Evolutionary conservation across 2,888 invertebrate species (phyloP).

Genomic region (Tipula confusa): DNA sequence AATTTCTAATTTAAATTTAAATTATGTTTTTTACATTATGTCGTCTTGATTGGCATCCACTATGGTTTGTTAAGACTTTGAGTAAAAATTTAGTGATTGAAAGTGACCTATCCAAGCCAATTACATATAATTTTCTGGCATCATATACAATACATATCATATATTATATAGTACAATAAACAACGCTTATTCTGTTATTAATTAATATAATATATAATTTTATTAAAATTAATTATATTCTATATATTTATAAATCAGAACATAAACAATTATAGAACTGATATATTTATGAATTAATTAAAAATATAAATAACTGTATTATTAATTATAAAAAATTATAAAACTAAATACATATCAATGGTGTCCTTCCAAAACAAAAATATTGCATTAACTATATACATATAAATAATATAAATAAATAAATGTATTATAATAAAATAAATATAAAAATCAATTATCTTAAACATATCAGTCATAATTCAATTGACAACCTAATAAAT

Average conservation of each 20-base stretch:
- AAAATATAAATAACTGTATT: constrained; percentile 30
- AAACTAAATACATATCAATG: constrained; percentile 33
- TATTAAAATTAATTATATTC: neutral
- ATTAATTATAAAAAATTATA: constrained; percentile 27
- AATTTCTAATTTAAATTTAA: no score
- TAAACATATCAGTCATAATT: constrained; percentile 5
- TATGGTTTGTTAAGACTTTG: no score
- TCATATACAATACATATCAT: neutral
- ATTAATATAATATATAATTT: neutral
- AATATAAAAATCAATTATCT: constrained; percentile 8
- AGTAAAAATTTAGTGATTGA: no score
- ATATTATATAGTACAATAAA: neutral
- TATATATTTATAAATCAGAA: neutral
- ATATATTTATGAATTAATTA: neutral
- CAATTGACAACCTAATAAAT: neutral
- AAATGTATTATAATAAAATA: constrained; percentile 28
- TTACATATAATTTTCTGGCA: neutral
- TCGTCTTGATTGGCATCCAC: no score
- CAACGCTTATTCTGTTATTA: neutral
- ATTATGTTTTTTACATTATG: no score
- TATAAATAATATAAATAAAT: neutral
- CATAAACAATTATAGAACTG: neutral
- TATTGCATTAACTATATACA: neutral
- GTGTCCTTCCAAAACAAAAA: constrained; percentile 33
- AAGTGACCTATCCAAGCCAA: no score